Percentiles rank a stretch among this genome's conserved stretches.
Evolutionary conservation across 2,888 invertebrate genomes (phyloP).

Genomic region (Epinotia ramella): DNA sequence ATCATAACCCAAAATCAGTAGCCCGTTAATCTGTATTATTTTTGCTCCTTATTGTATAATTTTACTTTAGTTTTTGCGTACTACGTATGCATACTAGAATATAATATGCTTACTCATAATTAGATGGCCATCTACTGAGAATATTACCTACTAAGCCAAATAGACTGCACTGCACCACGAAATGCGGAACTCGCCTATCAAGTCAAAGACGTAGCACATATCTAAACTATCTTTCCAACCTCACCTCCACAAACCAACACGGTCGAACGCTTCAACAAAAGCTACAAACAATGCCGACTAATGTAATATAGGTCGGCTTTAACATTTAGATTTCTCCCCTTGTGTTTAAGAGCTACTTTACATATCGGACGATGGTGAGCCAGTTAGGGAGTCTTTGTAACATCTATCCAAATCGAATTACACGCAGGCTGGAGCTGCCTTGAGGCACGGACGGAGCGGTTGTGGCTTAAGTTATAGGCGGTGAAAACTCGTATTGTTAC

Average conservation of each 20-base stretch:
- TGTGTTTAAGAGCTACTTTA: constrained; percentile 33
- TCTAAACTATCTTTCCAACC: constrained; percentile 1
- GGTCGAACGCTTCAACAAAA: not conserved
- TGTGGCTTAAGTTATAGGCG: constrained; percentile 26
- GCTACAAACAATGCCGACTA: constrained; percentile 4
- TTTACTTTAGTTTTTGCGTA: too few species aligned
- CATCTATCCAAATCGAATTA: constrained; percentile 74
- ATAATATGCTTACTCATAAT: too few species aligned
- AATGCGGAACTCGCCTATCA: too few species aligned
- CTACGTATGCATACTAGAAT: too few species aligned
- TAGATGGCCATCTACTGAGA: too few species aligned
- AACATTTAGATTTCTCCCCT: constrained; percentile 25
- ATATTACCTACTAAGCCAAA: too few species aligned
- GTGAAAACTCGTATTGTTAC: too few species aligned
- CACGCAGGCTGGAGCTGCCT: constrained; percentile 54
- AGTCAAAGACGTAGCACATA: not conserved
- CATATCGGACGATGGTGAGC: constrained; percentile 55
- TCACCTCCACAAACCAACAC: not conserved
- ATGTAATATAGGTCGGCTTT: not conserved
- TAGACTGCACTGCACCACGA: too few species aligned
- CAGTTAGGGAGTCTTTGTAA: constrained; percentile 69
- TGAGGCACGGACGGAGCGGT: constrained; percentile 47
- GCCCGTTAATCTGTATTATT: too few species aligned
- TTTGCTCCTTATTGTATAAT: too few species aligned
- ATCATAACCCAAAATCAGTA: too few species aligned